phyloP scores from a whole-genome alignment of 2,797 vertebrate genomes.

The Periparus ater region DNA sequence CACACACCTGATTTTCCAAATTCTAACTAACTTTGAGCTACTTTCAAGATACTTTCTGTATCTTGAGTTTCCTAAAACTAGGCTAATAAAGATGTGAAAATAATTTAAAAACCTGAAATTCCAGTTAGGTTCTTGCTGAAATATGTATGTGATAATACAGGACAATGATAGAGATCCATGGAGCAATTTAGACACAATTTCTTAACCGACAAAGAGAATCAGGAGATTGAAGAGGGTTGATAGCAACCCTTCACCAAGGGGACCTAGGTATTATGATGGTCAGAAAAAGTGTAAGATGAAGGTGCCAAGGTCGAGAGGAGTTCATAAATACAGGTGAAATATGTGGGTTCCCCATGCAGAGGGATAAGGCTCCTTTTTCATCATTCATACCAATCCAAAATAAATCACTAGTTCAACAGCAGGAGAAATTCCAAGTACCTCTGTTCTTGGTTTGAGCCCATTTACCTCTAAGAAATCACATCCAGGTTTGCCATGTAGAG shows the following conservation, averaged over 20 bases:
- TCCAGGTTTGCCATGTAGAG: not conserved
- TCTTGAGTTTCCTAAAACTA: not conserved
- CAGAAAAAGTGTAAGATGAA: not conserved
- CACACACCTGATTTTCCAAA: not conserved
- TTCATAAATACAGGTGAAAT: not conserved
- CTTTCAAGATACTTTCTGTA: too few species aligned
- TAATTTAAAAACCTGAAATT: not conserved
- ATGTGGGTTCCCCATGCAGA: not conserved
- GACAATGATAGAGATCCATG: not conserved
- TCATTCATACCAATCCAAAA: not conserved
- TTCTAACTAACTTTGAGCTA: not conserved
- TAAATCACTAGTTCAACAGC: not conserved
- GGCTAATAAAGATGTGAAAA: not conserved
- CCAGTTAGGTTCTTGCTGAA: not conserved
- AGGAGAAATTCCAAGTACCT: not conserved
- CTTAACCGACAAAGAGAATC: not conserved
- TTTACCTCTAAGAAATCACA: not conserved
- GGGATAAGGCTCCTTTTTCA: not conserved
- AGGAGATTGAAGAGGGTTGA: not conserved
- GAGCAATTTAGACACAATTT: not conserved
- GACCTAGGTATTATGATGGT: not conserved
- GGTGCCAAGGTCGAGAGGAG: not conserved
- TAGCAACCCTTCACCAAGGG: not conserved
- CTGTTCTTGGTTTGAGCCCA: not conserved
- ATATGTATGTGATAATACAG: not conserved